Conservation (phyloP, 2,888 invertebrate species). For the Limnephilus lunatus region DNA sequence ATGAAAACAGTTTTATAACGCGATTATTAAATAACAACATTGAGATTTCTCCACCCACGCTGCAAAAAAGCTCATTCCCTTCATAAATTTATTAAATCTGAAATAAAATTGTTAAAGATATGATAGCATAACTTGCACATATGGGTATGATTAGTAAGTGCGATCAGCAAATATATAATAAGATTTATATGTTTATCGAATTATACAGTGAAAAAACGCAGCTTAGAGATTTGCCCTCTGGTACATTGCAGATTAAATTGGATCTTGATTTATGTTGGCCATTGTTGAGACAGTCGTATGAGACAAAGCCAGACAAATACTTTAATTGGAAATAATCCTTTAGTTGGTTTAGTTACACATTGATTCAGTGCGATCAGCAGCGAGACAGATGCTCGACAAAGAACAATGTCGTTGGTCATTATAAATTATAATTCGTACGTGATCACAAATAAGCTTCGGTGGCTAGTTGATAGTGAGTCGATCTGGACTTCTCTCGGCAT, state of each 20-base stretch:
- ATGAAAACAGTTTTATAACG: neutral
- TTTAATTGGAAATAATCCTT: slow-evolving; percentile 46
- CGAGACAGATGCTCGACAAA: slow-evolving; percentile 29
- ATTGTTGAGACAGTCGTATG: slow-evolving; percentile 34
- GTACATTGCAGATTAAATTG: slow-evolving; percentile 30
- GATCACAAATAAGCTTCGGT: slow-evolving; percentile 26
- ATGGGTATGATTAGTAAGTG: neutral
- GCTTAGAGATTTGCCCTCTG: slow-evolving; percentile 43
- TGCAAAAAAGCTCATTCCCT: neutral
- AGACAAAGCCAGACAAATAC: slow-evolving; percentile 45
- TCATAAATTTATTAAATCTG: neutral
- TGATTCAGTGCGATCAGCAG: slow-evolving; percentile 34
- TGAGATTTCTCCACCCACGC: neutral
- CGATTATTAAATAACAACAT: neutral
- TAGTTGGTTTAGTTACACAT: slow-evolving; percentile 39
- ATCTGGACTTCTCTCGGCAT: neutral
- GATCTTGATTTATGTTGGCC: slow-evolving; percentile 32
- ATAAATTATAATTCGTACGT: slow-evolving; percentile 38
- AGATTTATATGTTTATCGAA: slow-evolving; percentile 4
- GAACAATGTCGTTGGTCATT: slow-evolving; percentile 42
- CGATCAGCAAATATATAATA: neutral
- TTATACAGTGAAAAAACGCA: slow-evolving; percentile 25
- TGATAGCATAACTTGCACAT: neutral
- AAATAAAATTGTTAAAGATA: neutral
- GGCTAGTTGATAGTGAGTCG: neutral